Percentiles rank a stretch among this genome's conserved stretches.
phyloP scores from a whole-genome alignment of 2,113 vertebrate species.

The Brachirus orientalis region DNA sequence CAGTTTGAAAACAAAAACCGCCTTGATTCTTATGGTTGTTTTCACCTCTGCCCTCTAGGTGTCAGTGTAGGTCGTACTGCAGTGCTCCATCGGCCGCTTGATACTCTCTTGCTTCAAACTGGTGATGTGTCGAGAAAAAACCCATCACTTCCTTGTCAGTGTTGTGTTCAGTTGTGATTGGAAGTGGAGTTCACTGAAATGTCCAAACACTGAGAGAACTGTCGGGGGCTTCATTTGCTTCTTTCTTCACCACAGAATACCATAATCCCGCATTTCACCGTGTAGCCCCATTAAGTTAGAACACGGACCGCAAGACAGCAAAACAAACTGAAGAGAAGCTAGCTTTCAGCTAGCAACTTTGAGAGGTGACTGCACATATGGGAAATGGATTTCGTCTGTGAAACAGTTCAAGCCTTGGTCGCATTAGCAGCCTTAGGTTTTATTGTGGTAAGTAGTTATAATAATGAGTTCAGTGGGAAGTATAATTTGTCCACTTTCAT shows the following conservation, averaged over 20 bases:
- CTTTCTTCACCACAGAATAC: background rate
- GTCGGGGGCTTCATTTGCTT: background rate
- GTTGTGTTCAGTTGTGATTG: constrained; percentile 74
- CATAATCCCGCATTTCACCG: background rate
- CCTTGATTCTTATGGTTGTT: background rate
- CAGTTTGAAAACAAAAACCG: background rate
- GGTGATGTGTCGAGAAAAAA: constrained; percentile 76
- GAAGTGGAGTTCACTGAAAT: constrained; percentile 46
- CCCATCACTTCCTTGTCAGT: constrained; percentile 71
- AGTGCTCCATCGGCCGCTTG: background rate
- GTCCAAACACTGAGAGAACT: constrained; percentile 3
- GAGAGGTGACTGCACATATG: constrained; percentile 30
- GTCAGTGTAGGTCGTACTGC: constrained; percentile 20
- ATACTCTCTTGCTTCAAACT: constrained; percentile 35
- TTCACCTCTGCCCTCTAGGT: constrained; percentile 41
- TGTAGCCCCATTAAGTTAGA: background rate
- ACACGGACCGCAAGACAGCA: background rate
- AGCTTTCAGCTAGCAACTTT: constrained; percentile 26
- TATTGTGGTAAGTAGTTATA: constrained; percentile 68
- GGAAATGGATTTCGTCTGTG: constrained; percentile 75
- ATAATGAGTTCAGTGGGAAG: background rate
- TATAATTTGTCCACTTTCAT: background rate
- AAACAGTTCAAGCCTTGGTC: constrained; percentile 63
- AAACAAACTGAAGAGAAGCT: constrained; percentile 3
- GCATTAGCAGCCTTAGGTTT: constrained; percentile 61